phyloP scores from a whole-genome alignment of 2,113 vertebrate genomes.

The Felis chaus region DNA sequence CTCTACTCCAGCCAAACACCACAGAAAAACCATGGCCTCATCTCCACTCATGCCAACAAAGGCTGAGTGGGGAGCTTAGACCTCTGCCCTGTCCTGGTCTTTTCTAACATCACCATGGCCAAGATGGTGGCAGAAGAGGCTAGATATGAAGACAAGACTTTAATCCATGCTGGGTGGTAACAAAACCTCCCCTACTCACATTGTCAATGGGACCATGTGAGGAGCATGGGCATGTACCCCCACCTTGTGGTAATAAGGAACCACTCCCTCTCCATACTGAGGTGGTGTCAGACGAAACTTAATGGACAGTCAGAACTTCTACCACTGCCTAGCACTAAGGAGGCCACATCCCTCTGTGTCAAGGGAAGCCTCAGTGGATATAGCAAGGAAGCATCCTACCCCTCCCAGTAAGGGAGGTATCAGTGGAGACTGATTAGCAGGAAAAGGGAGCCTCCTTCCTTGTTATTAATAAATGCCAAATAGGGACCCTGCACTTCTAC shows the following conservation, averaged over 20 bases:
- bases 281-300: neutral
- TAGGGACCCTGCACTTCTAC: neutral
- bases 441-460: neutral
- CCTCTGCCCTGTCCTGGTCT: neutral
- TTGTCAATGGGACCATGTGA: neutral
- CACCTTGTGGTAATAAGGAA: neutral
- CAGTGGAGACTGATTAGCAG: neutral
- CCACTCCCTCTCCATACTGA: neutral
- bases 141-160: neutral
- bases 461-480: neutral
- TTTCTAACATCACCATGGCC: neutral
- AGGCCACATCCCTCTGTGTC: neutral
- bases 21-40: neutral
- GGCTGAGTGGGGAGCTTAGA: neutral
- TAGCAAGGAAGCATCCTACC: neutral
- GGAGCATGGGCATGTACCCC: neutral
- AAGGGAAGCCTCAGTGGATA: neutral
- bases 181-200: neutral
- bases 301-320: neutral
- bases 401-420: neutral
- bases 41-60: neutral
- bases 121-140: neutral
- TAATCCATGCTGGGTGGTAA: neutral
- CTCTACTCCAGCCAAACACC: neutral
- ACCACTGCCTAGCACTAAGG: neutral